Evolutionary conservation across 2,113 vertebrate genomes (phyloP).

Genomic region (Rhinichthys klamathensis): DNA sequence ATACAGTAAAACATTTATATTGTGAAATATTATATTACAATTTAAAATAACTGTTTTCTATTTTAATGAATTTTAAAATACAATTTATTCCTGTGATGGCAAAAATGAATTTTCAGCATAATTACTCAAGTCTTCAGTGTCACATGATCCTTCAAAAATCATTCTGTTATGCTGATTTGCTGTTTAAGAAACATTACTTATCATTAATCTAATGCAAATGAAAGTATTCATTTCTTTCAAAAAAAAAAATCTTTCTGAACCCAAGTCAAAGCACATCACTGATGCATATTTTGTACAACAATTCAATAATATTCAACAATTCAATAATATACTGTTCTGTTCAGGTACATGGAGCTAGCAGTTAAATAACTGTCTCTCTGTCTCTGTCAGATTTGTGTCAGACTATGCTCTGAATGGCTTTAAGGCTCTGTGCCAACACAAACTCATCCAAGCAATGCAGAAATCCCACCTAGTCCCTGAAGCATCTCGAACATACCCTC

Average conservation of each 20-base stretch:
- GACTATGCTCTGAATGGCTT: slow-evolving; percentile 86
- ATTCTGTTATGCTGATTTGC: not conserved
- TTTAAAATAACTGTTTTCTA: not conserved
- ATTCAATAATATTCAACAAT: not conserved
- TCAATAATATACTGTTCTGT: too few relatives aligned
- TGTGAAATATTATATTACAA: not conserved
- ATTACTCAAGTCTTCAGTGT: too few relatives aligned
- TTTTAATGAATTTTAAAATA: not conserved
- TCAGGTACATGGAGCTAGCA: not conserved
- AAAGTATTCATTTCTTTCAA: not conserved
- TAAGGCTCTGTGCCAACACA: slow-evolving; percentile 90
- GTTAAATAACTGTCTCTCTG: not conserved
- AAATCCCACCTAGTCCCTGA: slow-evolving; percentile 69
- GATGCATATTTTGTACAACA: not conserved
- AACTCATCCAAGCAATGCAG: slow-evolving; percentile 89
- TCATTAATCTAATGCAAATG: not conserved
- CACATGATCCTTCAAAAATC: not conserved
- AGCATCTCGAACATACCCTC: slow-evolving; percentile 82
- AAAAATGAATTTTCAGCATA: not conserved
- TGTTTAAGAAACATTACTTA: not conserved
- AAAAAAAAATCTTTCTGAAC: not conserved
- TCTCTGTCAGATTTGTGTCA: slow-evolving; percentile 79
- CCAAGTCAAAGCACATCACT: not conserved
- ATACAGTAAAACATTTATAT: not conserved
- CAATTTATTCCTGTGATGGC: not conserved